These are phyloP conservation scores for Protomyctophum bolini DNA, from an alignment of 2,113 vertebrate species.

Conservation along the genomic window DNA sequence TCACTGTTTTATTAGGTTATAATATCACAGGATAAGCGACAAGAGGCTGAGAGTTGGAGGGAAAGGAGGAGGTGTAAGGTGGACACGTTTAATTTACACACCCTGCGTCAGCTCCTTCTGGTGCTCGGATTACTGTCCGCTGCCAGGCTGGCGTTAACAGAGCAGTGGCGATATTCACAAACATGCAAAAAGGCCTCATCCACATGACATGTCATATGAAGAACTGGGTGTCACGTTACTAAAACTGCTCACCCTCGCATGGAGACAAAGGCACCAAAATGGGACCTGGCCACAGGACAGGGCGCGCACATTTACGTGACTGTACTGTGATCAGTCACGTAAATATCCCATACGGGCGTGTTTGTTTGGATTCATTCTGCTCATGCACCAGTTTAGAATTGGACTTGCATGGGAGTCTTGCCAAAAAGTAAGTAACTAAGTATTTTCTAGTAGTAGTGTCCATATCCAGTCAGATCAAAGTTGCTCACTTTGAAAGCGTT, in stretches of 20 bases:
- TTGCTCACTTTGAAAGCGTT: neutral
- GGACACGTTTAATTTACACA: constrained; percentile 73
- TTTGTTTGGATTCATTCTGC: constrained; percentile 59
- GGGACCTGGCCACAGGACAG: constrained; percentile 57
- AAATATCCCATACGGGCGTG: constrained; percentile 60
- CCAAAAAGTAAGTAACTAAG: neutral
- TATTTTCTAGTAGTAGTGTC: neutral
- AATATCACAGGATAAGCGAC: constrained; percentile 38
- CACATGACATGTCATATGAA: constrained; percentile 71
- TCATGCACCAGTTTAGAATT: constrained; percentile 64
- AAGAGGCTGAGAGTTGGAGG: constrained; percentile 25
- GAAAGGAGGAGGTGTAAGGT: constrained; percentile 20
- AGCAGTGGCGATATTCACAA: constrained; percentile 78
- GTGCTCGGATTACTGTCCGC: constrained; percentile 83
- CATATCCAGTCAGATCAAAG: neutral
- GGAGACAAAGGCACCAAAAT: constrained; percentile 81
- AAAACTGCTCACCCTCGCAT: constrained; percentile 75
- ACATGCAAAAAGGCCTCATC: constrained; percentile 74
- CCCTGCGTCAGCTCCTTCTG: constrained; percentile 66
- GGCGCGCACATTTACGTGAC: constrained; percentile 5
- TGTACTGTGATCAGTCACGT: constrained; percentile 45
- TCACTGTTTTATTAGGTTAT: constrained; percentile 73
- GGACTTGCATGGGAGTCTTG: constrained; percentile 37
- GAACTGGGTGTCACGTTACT: constrained; percentile 69
- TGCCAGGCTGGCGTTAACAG: constrained; percentile 85